These are phyloP conservation scores for Calephelis nemesis DNA, from an alignment of 1,140 invertebrate species.

Conservation along the genomic window DNA sequence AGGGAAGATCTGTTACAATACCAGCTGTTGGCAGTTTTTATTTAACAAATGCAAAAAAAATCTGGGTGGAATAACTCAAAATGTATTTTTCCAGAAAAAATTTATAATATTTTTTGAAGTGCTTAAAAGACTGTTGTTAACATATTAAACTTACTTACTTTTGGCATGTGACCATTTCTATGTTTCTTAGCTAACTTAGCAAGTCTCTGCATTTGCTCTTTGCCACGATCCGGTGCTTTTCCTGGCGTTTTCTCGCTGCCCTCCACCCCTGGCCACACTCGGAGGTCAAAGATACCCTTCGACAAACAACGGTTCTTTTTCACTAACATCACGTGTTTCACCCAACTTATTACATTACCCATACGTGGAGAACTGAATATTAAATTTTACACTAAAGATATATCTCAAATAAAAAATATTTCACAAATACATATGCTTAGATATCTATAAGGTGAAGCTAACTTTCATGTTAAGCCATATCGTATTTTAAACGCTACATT, in stretches of 20 bases:
- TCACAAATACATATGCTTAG: not conserved
- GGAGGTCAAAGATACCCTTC: slow-evolving; percentile 88
- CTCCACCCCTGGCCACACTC: slow-evolving; percentile 89
- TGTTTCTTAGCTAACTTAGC: slow-evolving; percentile 97
- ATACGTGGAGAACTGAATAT: not conserved
- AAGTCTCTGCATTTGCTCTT: slow-evolving; percentile 93
- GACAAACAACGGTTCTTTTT: slow-evolving; percentile 19
- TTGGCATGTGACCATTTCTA: slow-evolving; percentile 94
- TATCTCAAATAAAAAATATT: not conserved
- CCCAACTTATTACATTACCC: slow-evolving; percentile 8
- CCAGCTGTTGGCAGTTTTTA: no score
- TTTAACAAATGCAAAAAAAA: no score
- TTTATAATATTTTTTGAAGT: no score
- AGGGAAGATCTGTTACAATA: no score
- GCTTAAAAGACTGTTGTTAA: no score
- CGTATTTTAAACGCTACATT: not conserved
- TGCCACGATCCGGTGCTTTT: slow-evolving; percentile 87
- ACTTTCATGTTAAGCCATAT: not conserved
- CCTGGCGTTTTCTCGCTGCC: slow-evolving; percentile 90
- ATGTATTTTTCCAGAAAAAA: no score
- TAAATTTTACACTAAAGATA: not conserved
- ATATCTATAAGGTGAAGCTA: not conserved
- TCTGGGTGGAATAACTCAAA: no score
- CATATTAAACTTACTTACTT: slow-evolving; percentile 66
- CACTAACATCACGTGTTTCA: not conserved